Evolutionary conservation across 2,888 invertebrate genomes (phyloP).

Genomic region (Periphyllus acericola): DNA sequence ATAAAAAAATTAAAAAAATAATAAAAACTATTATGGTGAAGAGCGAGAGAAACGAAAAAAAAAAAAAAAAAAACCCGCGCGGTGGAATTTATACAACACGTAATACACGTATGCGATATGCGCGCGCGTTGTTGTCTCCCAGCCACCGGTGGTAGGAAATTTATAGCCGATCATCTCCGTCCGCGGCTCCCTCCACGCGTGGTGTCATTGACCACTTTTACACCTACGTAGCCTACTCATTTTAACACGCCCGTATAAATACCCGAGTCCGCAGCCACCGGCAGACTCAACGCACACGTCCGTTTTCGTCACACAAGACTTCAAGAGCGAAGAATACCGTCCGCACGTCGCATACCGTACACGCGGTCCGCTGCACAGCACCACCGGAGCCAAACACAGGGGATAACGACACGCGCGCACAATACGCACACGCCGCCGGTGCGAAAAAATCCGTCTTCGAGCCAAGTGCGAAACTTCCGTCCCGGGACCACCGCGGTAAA

Average conservation of each 20-base stretch:
- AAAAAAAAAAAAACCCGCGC: constrained; percentile 4
- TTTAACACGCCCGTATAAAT: constrained; percentile 40
- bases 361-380: too few species aligned
- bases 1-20: constrained; percentile 10
- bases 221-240: constrained; percentile 50
- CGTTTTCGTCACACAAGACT: constrained; percentile 40
- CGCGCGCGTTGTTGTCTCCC: not conserved
- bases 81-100: constrained; percentile 35
- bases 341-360: not conserved
- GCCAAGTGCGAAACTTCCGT: too few species aligned
- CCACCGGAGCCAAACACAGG: too few species aligned
- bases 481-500: too few species aligned
- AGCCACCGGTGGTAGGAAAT: constrained; percentile 46
- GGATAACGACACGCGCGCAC: too few species aligned
- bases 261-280: constrained; percentile 22
- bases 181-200: constrained; percentile 38
- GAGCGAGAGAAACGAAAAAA: not conserved
- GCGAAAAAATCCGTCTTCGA: too few species aligned
- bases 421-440: too few species aligned
- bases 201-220: constrained; percentile 57
- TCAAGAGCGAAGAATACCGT: not conserved
- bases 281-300: constrained; percentile 22
- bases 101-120: too few species aligned
- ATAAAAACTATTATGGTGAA: constrained; percentile 18
- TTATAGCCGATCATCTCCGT: constrained; percentile 39